Conservation (phyloP, 2,113 vertebrate genomes). For the Anhinga rufa region DNA sequence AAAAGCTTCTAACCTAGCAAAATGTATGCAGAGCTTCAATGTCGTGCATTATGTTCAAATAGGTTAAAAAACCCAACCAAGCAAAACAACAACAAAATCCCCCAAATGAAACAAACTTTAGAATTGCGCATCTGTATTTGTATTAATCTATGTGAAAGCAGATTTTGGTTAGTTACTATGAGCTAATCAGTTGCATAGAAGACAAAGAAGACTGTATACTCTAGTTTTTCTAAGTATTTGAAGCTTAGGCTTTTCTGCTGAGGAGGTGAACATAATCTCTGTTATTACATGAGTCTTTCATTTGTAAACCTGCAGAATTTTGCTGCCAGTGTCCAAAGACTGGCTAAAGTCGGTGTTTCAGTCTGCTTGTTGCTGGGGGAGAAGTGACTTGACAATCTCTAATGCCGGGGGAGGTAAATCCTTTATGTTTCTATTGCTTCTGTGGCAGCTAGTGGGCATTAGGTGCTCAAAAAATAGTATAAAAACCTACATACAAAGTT, state of each 20-base stretch:
- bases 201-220: not conserved
- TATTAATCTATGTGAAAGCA: not conserved
- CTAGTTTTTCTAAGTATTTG: not conserved
- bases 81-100: not conserved
- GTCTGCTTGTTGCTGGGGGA: fast-evolving
- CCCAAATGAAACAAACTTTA: not conserved
- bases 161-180: not conserved
- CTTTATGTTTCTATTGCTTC: not conserved
- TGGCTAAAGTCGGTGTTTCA: not conserved
- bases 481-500: not conserved
- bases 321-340: not conserved
- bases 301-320: not conserved
- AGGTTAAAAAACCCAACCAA: not conserved
- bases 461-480: not conserved
- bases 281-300: not conserved
- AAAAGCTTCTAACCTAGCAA: not conserved
- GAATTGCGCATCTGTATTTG: not conserved
- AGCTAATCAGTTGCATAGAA: not conserved
- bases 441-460: not conserved
- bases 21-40: not conserved
- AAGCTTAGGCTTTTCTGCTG: not conserved
- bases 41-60: not conserved
- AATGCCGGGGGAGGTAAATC: not conserved
- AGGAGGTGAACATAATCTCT: not conserved
- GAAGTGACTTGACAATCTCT: not conserved